Base-by-base conservation (phyloP, 2,888 invertebrate species). In the Zele albiditarsus region DNA sequence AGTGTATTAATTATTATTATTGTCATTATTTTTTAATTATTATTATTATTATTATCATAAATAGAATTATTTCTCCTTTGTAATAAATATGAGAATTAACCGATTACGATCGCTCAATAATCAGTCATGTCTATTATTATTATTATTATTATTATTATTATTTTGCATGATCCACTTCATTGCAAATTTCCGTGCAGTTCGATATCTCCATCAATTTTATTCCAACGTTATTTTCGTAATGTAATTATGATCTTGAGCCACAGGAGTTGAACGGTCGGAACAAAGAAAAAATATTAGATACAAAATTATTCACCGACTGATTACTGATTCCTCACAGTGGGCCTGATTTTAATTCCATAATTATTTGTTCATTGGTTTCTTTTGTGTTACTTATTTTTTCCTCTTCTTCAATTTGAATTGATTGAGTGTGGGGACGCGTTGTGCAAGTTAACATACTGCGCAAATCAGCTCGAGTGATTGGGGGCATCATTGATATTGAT, bases 61-160 rank as follows among this genome's bases (percentile, higher is more conserved):
- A 25, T 63, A 62, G 28, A 62, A 62, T n/a, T 63, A 42, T 33
- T 53, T 63, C 28, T 74, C 25, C 49, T 49, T 74, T 69, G 70
- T 74, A 74, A 63, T 74, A 53, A 74, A 70, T 70, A 70, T 70
- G 69, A 69, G 53, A 74, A 46, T 68, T 60, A 33, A 62, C 42
- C 27, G 58, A 67, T 74, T 60, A 60, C 42, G 49, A 60, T 69
- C 31, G 49, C 69, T 69, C 57, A 49, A 67, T 53, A 27, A 46
- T 67, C 49, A 69, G 57, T 58, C 57, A 25, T 49, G 20, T 31
- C 27, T 49, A 49, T n/a, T 53, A 20, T 53, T 53, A 20, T 53
- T 53, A 53, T 38, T 12, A 38, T 38, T 8, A 8, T 38, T 8
- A 12, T 38, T n/a, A n/a, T n/a, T n/a, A n/a, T 49, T 42, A 20